Evolutionary conservation across 2,113 vertebrate genomes (phyloP).

Genomic region (Triplophysa rosa): DNA sequence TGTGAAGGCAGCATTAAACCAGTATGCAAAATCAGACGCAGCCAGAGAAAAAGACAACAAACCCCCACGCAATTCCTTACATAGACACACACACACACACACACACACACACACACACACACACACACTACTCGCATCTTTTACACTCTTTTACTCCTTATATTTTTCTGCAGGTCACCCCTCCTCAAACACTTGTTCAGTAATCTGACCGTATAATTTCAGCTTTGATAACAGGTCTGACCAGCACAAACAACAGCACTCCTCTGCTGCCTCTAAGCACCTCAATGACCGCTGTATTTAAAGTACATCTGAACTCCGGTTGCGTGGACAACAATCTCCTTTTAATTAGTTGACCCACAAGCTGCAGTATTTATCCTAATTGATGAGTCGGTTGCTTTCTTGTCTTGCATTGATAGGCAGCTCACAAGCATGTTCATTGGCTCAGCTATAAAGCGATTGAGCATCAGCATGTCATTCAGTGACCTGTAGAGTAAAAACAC

Average conservation of each 20-base stretch:
- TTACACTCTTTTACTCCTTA: not conserved
- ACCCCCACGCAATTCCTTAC: too few species aligned
- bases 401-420: constrained; percentile 12
- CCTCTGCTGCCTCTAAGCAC: constrained; percentile 17
- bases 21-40: too few species aligned
- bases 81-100: not conserved
- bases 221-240: constrained; percentile 22
- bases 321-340: constrained; percentile 56
- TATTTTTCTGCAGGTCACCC: not conserved
- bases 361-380: constrained; percentile 1
- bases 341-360: constrained; percentile 56
- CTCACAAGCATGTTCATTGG: not conserved
- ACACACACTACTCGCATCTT: not conserved
- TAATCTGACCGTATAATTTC: not conserved
- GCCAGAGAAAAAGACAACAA: too few species aligned
- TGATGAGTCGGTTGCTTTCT: constrained; percentile 9
- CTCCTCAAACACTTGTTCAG: constrained; percentile 1
- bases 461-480: not conserved
- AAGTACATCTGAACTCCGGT: constrained; percentile 46
- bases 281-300: constrained; percentile 45
- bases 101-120: not conserved
- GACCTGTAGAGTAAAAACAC: not conserved
- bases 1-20: too few species aligned
- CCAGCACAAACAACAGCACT: constrained; percentile 42
- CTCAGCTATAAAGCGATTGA: not conserved